A percentile compares a stretch with the other conserved stretches of the same genome.
These are phyloP conservation scores for Leptobrachium ailaonicum DNA, from an alignment of 2,113 vertebrate genomes.

Conservation along the genomic window DNA sequence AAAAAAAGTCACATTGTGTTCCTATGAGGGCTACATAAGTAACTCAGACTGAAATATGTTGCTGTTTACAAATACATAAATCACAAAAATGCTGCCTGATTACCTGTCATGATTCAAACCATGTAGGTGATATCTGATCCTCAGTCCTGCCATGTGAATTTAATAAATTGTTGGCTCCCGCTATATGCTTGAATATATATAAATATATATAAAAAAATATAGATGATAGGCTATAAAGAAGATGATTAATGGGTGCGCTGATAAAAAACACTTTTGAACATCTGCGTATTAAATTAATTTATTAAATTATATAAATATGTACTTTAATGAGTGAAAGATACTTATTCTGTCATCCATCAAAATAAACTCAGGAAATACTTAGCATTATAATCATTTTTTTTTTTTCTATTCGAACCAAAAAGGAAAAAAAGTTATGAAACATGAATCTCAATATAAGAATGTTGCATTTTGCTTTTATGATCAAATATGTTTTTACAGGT, in stretches of 20 bases:
- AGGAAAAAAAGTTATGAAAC: constrained; percentile 78
- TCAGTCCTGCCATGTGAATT: constrained; percentile 70
- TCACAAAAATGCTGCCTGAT: constrained; percentile 65
- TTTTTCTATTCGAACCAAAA: constrained; percentile 63
- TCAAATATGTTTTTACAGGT: constrained; percentile 90
- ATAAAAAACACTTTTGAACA: constrained; percentile 78
- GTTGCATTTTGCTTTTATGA: constrained; percentile 78
- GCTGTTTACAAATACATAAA: constrained; percentile 71
- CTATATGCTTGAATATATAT: constrained; percentile 70
- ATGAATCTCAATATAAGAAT: constrained; percentile 78
- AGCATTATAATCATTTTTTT: constrained; percentile 82
- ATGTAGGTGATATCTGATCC: constrained; percentile 66
- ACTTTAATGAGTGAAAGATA: constrained; percentile 86
- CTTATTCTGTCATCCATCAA: constrained; percentile 85
- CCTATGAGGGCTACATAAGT: constrained; percentile 55
- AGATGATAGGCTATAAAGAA: constrained; percentile 75
- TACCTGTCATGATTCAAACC: constrained; percentile 62
- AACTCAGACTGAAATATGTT: constrained; percentile 55
- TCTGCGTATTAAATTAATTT: constrained; percentile 85
- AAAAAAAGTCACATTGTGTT: constrained; percentile 27
- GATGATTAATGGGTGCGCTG: constrained; percentile 79
- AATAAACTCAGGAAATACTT: constrained; percentile 90
- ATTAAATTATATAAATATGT: constrained; percentile 87
- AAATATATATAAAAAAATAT: constrained; percentile 43
- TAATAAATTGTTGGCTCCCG: constrained; percentile 81